These are phyloP conservation scores for Spilarctia lutea DNA, from an alignment of 2,888 invertebrate species.

Conservation along the genomic window DNA sequence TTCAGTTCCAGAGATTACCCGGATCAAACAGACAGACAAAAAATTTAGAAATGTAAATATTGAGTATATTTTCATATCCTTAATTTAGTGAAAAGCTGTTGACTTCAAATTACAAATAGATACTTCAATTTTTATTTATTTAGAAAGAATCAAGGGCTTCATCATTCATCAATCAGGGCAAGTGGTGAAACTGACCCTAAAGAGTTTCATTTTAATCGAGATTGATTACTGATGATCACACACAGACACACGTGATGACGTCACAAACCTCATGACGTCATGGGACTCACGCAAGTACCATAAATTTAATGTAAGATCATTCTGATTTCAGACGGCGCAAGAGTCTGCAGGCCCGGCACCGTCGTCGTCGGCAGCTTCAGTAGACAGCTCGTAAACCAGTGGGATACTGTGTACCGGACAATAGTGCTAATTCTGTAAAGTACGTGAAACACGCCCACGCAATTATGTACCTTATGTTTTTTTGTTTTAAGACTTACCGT, in stretches of 20 bases:
- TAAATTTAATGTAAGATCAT: slow-evolving; percentile 24
- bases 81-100: too few relatives aligned
- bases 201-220: background rate
- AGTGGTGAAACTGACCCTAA: too few relatives aligned
- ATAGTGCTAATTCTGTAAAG: slow-evolving; percentile 51
- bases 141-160: too few relatives aligned
- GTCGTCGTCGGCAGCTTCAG: slow-evolving; percentile 67
- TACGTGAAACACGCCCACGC: slow-evolving; percentile 45
- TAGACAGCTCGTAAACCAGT: slow-evolving; percentile 52
- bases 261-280: background rate
- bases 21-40: too few relatives aligned
- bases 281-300: background rate
- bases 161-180: too few relatives aligned
- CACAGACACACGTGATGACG: too few relatives aligned
- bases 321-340: slow-evolving; percentile 76
- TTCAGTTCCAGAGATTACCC: too few relatives aligned
- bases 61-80: too few relatives aligned
- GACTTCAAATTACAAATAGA: too few relatives aligned
- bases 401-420: slow-evolving; percentile 49
- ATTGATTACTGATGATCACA: background rate
- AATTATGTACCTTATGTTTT: slow-evolving; percentile 54
- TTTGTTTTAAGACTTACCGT: slow-evolving; percentile 47
- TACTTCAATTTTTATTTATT: too few relatives aligned
- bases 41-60: too few relatives aligned
- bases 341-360: slow-evolving; percentile 71